Percentiles rank a stretch among this genome's conserved stretches.
Evolutionary conservation across 2,113 vertebrate genomes (phyloP).

Genomic region (Jaculus jaculus): DNA sequence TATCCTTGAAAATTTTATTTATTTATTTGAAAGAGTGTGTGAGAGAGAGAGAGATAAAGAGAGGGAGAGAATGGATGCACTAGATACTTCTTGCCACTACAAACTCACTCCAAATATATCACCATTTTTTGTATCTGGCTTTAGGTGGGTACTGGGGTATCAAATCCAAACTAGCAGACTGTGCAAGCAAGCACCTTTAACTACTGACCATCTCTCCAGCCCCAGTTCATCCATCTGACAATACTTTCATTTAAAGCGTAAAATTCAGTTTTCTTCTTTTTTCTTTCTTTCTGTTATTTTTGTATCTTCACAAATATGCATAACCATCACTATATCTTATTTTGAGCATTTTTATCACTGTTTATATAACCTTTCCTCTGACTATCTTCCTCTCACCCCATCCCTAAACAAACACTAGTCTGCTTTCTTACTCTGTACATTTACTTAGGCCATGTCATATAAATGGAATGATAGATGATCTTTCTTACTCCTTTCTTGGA

Average conservation of each 20-base stretch:
- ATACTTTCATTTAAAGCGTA: background rate
- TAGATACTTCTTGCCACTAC: no score
- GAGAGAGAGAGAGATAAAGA: no score
- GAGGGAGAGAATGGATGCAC: no score
- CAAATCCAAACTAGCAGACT: no score
- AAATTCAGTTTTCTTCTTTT: background rate
- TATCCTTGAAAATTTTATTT: background rate
- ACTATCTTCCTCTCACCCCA: background rate
- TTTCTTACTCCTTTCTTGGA: background rate
- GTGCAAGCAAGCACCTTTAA: no score
- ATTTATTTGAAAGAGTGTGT: background rate
- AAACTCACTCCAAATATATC: no score
- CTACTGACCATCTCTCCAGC: no score
- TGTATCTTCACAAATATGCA: background rate
- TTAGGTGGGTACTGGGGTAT: no score
- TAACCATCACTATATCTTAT: background rate
- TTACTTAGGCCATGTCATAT: background rate
- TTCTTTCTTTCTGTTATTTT: background rate
- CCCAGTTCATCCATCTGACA: no score
- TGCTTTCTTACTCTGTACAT: background rate
- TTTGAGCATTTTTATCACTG: background rate
- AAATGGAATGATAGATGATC: background rate
- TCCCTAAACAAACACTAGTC: background rate
- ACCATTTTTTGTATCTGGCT: no score
- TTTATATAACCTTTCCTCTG: background rate